Evolutionary conservation across 92 coral and sea anemone species (phyloP), one percentile per base, ranked within the genome.

Genomic region (Meandrina meandrites): DNA sequence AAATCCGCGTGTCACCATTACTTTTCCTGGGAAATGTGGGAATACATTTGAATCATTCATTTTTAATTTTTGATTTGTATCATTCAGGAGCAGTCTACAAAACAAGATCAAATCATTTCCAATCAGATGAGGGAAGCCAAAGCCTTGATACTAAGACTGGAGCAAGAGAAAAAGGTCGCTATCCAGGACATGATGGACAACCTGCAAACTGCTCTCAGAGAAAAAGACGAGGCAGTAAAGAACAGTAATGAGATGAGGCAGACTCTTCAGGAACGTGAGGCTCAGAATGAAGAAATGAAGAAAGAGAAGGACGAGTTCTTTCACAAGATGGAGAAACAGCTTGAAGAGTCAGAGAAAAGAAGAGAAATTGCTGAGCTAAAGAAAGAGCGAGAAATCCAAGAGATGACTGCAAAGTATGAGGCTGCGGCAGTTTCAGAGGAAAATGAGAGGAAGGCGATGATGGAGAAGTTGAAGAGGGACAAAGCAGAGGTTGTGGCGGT

Each of bases 161-260:
- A 97, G 60, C 97, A 93, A 68, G 99, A 97, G 90, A 97, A 97
- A 86, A 93, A 95, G 80, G 92, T 89, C 0, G 99, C 98, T 30
- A 94, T 97, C 45, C 98, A 97, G 87, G 99, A 97, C 79, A 97
- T 97, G 99, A 97, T 95, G 99, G 87, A 90, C 88, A 97, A 95
- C 76, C 78, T 97, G 37, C 98, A 97, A 84, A 87, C 90, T 17
- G 91, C 96, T 12, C 93, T 97, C 89, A 82, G 89, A 72, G 99
- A 95, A 67, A 97, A 95, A 62, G 98, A 97, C 34, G 95, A 94
- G 48, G 91, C 92, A 28, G 90, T 89, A 17, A 80, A 83, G 36
- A 94, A 93, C 81, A 86, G 66, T 47, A 91, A 51, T 60, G 74
- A 90, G 66, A 34, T 88, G 75, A 91, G 81, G 81, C 81, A 88